These are phyloP conservation scores for Triops cancriformis DNA, from an alignment of 1,140 invertebrate species.

Conservation along the genomic window DNA sequence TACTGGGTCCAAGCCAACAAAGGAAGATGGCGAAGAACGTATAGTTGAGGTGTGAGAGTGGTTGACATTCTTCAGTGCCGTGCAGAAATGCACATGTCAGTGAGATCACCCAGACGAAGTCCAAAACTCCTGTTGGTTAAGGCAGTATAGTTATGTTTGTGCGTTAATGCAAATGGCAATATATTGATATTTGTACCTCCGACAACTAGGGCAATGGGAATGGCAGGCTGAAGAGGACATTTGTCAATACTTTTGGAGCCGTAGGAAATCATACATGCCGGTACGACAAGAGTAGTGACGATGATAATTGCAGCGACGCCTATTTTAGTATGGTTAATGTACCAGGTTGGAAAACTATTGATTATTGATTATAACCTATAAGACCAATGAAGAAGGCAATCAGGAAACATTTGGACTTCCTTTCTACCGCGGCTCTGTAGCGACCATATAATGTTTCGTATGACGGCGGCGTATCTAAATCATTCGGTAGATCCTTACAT, in stretches of 20 bases:
- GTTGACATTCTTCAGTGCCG: neutral
- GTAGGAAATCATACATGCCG: neutral
- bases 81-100: neutral
- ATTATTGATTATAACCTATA: neutral
- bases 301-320: neutral
- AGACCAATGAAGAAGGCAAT: neutral
- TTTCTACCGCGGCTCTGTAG: neutral
- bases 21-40: neutral
- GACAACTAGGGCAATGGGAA: neutral
- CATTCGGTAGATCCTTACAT: neutral
- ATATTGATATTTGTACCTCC: neutral
- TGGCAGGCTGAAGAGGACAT: neutral
- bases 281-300: neutral
- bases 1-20: constrained; percentile 4
- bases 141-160: neutral
- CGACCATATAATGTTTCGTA: neutral
- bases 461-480: neutral
- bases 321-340: neutral
- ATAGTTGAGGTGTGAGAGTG: neutral
- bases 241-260: neutral
- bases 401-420: neutral
- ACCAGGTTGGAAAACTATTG: neutral
- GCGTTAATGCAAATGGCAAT: neutral
- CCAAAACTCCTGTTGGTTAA: neutral
- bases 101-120: neutral